Evolutionary conservation across 2,797 vertebrate species (phyloP).

Genomic region (Furcifer pardalis): DNA sequence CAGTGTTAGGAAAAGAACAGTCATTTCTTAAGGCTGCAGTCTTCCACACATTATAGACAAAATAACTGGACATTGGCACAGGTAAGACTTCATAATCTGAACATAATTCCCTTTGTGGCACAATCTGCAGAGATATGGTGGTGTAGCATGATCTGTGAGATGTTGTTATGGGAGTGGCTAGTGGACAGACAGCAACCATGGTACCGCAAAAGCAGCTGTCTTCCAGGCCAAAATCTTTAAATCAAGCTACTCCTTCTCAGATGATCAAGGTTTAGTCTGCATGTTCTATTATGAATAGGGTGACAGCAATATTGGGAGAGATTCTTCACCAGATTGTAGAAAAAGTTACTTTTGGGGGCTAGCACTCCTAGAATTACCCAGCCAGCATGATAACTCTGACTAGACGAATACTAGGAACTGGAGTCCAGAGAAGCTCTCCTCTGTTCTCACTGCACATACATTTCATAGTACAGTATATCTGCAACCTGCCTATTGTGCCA

Average conservation of each 20-base stretch:
- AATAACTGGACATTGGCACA: neutral
- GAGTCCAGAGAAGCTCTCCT: no score
- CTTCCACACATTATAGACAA: neutral
- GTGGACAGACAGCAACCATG: neutral
- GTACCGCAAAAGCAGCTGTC: no score
- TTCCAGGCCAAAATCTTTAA: neutral
- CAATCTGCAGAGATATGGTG: neutral
- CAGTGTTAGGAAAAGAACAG: conserved; percentile 25
- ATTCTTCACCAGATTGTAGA: no score
- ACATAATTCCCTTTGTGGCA: neutral
- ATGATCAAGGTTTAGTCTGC: neutral
- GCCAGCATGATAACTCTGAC: no score
- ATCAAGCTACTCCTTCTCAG: neutral
- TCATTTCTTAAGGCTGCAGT: conserved; percentile 31
- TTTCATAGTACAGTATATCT: neutral
- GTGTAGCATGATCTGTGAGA: neutral
- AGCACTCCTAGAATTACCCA: no score
- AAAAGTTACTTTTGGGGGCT: no score
- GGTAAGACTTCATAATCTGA: neutral
- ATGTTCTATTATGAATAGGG: neutral
- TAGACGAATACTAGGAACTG: no score
- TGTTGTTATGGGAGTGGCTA: neutral
- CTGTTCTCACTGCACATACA: no score
- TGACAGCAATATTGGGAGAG: neutral
- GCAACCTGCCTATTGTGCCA: neutral